Conservation (phyloP, 1,140 invertebrate species). For the Delia radicum region DNA sequence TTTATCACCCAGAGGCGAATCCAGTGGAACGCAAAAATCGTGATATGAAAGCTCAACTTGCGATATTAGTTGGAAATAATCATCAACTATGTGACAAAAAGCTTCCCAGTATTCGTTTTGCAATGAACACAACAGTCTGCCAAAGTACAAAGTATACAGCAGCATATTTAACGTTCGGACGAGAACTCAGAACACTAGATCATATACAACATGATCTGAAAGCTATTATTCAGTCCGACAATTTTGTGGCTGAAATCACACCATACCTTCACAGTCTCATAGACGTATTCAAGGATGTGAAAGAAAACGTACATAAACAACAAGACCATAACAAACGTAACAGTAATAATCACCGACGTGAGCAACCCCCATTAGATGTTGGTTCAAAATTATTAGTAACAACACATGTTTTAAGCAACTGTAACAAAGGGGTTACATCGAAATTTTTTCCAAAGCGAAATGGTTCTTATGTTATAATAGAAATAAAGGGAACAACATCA, state of each 20-base stretch:
- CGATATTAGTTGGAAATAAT: no score
- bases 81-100: background rate
- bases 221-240: background rate
- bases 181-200: background rate
- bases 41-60: no score
- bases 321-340: no score
- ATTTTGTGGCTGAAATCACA: no score
- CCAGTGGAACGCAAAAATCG: constrained; percentile 54
- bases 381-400: background rate
- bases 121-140: constrained; percentile 15
- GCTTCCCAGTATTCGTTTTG: background rate
- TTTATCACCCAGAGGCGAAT: constrained; percentile 52
- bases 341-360: no score
- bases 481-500: no score
- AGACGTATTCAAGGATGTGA: background rate
- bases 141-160: no score
- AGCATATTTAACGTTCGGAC: no score
- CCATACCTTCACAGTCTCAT: background rate
- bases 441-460: background rate
- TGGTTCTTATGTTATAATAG: background rate
- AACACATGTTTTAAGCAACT: background rate
- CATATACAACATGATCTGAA: background rate
- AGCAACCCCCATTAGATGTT: no score
- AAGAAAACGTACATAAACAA: background rate
- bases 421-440: background rate